Evolutionary conservation across 1,140 invertebrate genomes (phyloP).

Genomic region (Thalassaphorura encarpata): DNA sequence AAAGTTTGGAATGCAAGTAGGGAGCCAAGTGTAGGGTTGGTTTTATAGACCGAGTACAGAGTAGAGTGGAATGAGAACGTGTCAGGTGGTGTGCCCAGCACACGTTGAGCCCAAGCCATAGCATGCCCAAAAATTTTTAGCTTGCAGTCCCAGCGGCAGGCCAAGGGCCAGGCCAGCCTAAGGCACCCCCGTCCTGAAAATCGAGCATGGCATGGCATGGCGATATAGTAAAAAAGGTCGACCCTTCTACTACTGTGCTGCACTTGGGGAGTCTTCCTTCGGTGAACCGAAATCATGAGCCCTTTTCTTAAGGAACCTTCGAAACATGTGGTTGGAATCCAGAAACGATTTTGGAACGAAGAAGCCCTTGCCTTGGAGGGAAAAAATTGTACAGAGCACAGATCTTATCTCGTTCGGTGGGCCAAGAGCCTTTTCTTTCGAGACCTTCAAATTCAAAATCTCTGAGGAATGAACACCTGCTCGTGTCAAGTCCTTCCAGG

Average conservation of each 20-base stretch:
- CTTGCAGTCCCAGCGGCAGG: not conserved
- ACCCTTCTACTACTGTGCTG: too few relatives aligned
- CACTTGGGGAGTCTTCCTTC: not conserved
- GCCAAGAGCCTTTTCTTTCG: conserved; percentile 4
- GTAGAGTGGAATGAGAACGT: conserved; percentile 21
- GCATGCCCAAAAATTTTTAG: not conserved
- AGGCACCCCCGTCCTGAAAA: not conserved
- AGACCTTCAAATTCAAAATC: too few relatives aligned
- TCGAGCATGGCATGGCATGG: too few relatives aligned
- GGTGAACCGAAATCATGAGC: not conserved
- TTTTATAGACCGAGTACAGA: too few relatives aligned
- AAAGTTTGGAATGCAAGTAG: not conserved
- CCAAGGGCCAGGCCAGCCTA: not conserved
- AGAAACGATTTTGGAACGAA: too few relatives aligned
- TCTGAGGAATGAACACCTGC: conserved; percentile 24
- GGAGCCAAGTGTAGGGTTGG: not conserved
- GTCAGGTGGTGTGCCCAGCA: conserved; percentile 33
- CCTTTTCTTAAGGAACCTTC: too few relatives aligned
- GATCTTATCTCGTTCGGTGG: not conserved
- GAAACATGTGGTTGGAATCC: too few relatives aligned
- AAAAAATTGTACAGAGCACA: not conserved
- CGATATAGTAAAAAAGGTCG: too few relatives aligned
- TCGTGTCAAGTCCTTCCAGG: too few relatives aligned
- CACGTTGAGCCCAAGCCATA: conserved; percentile 6
- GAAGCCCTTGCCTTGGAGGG: too few relatives aligned